Evolutionary conservation across 2,888 invertebrate genomes (phyloP).

Genomic region (Pseudolycoriella hygida): DNA sequence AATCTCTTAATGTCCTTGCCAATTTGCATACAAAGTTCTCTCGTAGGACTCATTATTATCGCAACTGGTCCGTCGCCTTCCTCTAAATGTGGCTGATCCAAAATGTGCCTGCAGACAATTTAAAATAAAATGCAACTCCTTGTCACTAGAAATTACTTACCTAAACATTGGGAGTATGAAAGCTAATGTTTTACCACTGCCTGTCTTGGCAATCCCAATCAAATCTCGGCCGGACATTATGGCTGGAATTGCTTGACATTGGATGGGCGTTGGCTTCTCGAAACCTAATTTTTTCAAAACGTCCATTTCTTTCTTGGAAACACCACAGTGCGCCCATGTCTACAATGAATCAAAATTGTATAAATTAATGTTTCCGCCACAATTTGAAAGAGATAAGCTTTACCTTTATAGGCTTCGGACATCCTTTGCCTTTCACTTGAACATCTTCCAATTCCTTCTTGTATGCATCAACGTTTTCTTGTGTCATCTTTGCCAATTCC

Average conservation of each 20-base stretch:
- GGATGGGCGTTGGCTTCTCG: conserved; percentile 97
- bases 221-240: conserved; percentile 94
- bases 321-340: conserved; percentile 97
- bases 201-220: conserved; percentile 98
- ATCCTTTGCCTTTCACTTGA: conserved; percentile 88
- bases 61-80: conserved; percentile 95
- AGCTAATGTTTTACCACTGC: conserved; percentile 95
- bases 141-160: neutral
- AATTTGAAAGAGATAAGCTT: too few species aligned
- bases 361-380: conserved; percentile 18
- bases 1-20: conserved; percentile 93
- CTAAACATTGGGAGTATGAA: conserved; percentile 95
- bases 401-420: conserved; percentile 90
- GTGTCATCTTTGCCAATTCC: conserved; percentile 82
- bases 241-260: conserved; percentile 91
- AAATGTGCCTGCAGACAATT: conserved; percentile 42
- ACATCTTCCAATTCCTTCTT: conserved; percentile 87
- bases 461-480: conserved; percentile 70
- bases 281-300: conserved; percentile 76
- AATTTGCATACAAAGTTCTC: conserved; percentile 98
- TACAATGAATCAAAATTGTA: conserved; percentile 11
- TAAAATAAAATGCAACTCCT: neutral
- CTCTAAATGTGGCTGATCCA: conserved; percentile 85
- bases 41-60: conserved; percentile 93
- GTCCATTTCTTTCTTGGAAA: conserved; percentile 88